Evolutionary conservation across 1,140 invertebrate species (phyloP), one percentile per base, ranked within the genome.

Genomic region (Mylabris phalerata): DNA sequence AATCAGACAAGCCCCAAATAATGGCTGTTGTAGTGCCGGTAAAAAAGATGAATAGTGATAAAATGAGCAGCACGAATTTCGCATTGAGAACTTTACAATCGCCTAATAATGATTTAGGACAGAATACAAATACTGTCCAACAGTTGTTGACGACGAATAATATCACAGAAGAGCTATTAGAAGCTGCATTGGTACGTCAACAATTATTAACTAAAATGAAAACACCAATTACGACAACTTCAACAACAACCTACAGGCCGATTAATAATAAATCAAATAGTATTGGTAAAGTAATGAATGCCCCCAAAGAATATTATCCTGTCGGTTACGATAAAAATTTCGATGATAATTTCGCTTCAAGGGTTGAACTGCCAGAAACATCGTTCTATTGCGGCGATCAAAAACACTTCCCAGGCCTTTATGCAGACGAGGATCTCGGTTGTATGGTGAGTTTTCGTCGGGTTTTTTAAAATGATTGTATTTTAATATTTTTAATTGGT

Each of bases 391-490:
- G 92, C 69, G 89, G 88, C 1, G 87, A 92, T 64, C 90, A 93
- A 63, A 92, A 93, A 68, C 90, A 92, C 71, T 92, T 93, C 65
- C 90, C 90, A 4, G 92, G 92, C 49, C 75, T 94, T 0, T 95
- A 94, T 63, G 91, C 89, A 0, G 92, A 95, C 66, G 88, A 90
- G 63, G 89, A 88, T 75, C 79, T 94, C n/a, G 89, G 90, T 39
- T 95, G 92, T 75, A 93, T 93, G 90, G 92, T 93, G 73, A 79
- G 78, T 71, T 9, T 42, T 40, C 38, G 4, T 5, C 7, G 32
- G 7, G 32, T 32, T 32, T 4, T 7, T 32, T 3, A 32, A 32
- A 32, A 32, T 32, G 32, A 7, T 5, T 32, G 7, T 32, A 7
- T 32, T 32, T 32, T 19, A 19, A 19, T 19, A 19, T 19, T 19